phyloP scores from a whole-genome alignment of 2,888 invertebrate genomes.

The Ophion ventricosus region DNA sequence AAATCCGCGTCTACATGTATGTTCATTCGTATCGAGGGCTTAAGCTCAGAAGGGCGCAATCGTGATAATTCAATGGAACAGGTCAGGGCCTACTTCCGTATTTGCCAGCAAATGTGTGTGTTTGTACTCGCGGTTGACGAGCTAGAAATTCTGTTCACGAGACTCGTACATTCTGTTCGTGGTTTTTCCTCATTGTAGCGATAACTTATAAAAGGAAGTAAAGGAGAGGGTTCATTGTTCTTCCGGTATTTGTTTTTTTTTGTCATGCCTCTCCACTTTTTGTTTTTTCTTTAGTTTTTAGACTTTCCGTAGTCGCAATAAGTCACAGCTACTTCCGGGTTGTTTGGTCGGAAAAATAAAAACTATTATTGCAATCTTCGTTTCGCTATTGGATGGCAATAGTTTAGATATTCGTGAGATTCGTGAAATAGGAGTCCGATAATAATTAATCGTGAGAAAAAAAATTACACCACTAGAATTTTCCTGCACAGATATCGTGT shows the following conservation, averaged over 20 bases:
- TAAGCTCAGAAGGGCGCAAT: slow-evolving; percentile 1
- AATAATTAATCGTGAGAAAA: too few relatives aligned
- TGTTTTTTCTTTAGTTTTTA: neutral
- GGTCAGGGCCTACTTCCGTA: slow-evolving; percentile 3
- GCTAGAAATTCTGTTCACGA: slow-evolving; percentile 61
- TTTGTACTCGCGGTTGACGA: slow-evolving; percentile 34
- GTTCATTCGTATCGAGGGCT: neutral
- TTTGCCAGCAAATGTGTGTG: neutral
- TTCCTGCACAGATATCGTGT: too few relatives aligned
- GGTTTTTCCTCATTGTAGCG: slow-evolving; percentile 13
- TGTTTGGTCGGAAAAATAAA: neutral
- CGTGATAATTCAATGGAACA: neutral
- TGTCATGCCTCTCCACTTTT: neutral
- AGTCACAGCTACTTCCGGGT: neutral
- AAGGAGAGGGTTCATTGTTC: slow-evolving; percentile 13
- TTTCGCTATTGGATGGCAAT: too few relatives aligned
- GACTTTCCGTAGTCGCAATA: neutral
- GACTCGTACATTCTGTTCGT: slow-evolving; percentile 21
- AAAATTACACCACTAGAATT: too few relatives aligned
- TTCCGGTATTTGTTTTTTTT: neutral
- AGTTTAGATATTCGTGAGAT: too few relatives aligned
- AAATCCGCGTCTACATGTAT: slow-evolving; percentile 19
- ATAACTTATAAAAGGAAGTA: slow-evolving; percentile 35
- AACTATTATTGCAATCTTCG: too few relatives aligned
- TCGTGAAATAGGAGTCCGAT: too few relatives aligned